These are phyloP conservation scores for Seira ritae DNA, from an alignment of 2,888 invertebrate genomes.

Conservation along the genomic window DNA sequence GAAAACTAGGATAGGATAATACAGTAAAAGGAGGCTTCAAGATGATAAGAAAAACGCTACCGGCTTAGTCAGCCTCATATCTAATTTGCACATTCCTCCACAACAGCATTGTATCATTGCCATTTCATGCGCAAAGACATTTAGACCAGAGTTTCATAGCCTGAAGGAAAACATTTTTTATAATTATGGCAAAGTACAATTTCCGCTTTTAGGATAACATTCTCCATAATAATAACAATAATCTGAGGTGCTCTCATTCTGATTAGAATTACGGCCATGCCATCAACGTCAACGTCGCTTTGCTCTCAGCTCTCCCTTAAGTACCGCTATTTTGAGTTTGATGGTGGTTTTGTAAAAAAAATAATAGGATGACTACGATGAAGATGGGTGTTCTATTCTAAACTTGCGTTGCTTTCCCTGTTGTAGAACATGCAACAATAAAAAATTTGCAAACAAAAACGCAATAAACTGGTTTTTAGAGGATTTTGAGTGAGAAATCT, in stretches of 20 bases:
- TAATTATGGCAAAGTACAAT: slow-evolving; percentile 48
- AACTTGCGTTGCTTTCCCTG: slow-evolving; percentile 11
- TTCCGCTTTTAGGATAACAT: slow-evolving; percentile 51
- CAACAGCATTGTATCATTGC: neutral
- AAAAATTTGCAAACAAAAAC: slow-evolving; percentile 65
- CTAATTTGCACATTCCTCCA: slow-evolving; percentile 5
- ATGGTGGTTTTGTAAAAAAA: neutral
- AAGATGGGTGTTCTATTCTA: too few species aligned
- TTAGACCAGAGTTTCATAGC: neutral
- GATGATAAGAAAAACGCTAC: slow-evolving; percentile 11
- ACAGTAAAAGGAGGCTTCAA: neutral
- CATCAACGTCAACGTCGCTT: neutral
- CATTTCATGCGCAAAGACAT: too few species aligned
- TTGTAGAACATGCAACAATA: slow-evolving; percentile 37
- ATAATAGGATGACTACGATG: slow-evolving; percentile 6
- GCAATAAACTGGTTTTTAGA: slow-evolving; percentile 56
- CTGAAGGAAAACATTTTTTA: slow-evolving; percentile 34
- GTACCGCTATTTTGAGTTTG: slow-evolving; percentile 14
- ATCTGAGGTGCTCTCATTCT: slow-evolving; percentile 47
- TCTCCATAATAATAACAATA: slow-evolving; percentile 62
- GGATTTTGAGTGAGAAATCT: slow-evolving; percentile 36
- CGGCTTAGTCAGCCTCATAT: neutral
- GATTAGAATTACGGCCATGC: slow-evolving; percentile 36
- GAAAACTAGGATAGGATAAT: slow-evolving; percentile 6
- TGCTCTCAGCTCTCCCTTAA: neutral